Conservation (phyloP, 2,797 vertebrate species). For the Peromyscus melanophrys region DNA sequence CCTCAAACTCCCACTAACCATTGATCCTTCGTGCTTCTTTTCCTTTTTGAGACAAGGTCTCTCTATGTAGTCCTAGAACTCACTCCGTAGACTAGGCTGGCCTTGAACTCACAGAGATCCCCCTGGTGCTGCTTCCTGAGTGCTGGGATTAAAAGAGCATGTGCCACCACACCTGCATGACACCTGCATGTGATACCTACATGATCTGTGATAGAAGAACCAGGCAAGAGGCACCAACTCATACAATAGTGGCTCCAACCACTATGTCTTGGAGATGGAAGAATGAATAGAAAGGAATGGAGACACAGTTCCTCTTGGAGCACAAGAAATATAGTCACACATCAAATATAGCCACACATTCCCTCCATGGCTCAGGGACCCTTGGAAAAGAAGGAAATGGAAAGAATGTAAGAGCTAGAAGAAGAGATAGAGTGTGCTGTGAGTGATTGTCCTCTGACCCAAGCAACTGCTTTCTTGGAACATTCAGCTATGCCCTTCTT, state of each 20-base stretch:
- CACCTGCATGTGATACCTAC: too few relatives aligned
- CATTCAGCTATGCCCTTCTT: neutral
- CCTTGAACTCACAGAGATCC: neutral
- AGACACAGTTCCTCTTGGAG: neutral
- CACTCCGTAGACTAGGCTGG: neutral
- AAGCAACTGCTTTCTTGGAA: neutral
- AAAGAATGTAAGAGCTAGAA: neutral
- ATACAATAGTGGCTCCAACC: neutral
- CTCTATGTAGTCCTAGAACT: neutral
- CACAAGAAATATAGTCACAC: neutral
- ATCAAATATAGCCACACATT: neutral
- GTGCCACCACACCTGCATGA: too few relatives aligned
- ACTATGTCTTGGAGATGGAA: neutral
- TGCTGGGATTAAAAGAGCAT: neutral
- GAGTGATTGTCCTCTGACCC: neutral
- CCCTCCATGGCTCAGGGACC: neutral
- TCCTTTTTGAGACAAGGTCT: neutral
- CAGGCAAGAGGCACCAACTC: neutral
- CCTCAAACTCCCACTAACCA: neutral
- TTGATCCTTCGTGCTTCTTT: neutral
- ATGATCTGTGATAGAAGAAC: neutral
- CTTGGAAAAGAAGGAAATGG: neutral
- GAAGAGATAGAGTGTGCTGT: neutral
- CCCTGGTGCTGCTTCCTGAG: neutral
- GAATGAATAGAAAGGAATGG: neutral